Conservation (phyloP, 2,797 vertebrate species). For the Neopelma chrysocephalum region DNA sequence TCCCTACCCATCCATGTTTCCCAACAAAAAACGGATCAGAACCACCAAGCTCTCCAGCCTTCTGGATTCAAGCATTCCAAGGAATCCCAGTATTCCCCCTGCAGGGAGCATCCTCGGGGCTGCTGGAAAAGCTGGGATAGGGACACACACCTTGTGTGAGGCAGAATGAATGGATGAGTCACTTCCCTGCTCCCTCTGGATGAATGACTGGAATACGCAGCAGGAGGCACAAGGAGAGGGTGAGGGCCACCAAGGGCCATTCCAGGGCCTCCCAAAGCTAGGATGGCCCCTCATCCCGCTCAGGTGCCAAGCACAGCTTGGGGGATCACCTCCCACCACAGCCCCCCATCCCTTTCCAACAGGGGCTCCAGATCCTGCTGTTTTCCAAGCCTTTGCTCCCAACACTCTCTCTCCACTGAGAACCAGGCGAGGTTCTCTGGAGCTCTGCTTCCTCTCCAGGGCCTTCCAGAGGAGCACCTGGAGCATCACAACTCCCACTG, state of each 20-base stretch:
- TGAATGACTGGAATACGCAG: not conserved
- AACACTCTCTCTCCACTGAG: not conserved
- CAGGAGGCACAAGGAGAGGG: not conserved
- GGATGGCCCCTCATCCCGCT: not conserved
- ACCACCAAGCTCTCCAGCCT: not conserved
- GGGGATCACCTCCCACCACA: not conserved
- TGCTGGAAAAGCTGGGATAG: not conserved
- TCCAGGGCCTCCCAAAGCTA: no score
- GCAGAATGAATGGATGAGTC: not conserved
- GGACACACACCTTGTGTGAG: not conserved
- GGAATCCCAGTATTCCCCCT: not conserved
- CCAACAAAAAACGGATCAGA: fast-evolving
- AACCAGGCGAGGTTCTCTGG: not conserved
- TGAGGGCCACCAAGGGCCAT: not conserved
- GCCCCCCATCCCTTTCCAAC: not conserved
- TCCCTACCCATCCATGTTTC: not conserved
- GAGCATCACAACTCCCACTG: fast-evolving
- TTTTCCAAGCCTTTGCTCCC: not conserved
- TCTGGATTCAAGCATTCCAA: not conserved
- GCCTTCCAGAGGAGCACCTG: not conserved
- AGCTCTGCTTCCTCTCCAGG: not conserved
- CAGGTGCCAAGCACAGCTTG: not conserved
- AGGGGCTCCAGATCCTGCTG: not conserved
- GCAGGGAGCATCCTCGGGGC: not conserved
- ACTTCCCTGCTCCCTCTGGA: not conserved